phyloP scores from a whole-genome alignment of 2,113 vertebrate genomes.

The Corynorhinus townsendii region DNA sequence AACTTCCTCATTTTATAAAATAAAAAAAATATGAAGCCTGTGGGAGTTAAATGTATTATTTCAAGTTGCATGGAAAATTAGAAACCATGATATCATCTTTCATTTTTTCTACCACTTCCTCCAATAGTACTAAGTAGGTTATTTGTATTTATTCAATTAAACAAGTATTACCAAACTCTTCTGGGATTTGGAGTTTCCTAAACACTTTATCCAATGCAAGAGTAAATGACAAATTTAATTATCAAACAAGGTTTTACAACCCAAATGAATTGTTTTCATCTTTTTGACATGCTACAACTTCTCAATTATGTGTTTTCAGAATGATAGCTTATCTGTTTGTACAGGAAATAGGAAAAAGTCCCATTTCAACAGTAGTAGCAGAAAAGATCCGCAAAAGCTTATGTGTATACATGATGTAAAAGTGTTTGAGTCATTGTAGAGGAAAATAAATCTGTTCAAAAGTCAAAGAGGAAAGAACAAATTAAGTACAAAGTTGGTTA shows the following conservation, averaged over 20 bases:
- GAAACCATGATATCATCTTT: background rate
- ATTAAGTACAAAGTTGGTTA: background rate
- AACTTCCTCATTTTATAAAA: background rate
- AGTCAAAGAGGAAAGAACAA: background rate
- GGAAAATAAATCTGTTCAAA: background rate
- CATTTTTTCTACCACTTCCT: background rate
- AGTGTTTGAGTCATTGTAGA: background rate
- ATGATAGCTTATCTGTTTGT: background rate
- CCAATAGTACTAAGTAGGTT: background rate
- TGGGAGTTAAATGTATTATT: background rate
- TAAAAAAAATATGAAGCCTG: background rate
- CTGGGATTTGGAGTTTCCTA: background rate
- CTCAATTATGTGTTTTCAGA: background rate
- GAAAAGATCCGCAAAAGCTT: background rate
- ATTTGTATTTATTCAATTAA: background rate
- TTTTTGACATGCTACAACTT: background rate
- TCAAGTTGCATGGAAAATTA: background rate
- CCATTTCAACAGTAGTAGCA: background rate
- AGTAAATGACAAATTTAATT: background rate
- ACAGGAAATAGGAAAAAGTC: background rate
- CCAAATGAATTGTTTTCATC: background rate
- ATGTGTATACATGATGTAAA: background rate
- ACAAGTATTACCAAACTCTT: background rate
- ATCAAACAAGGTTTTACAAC: background rate
- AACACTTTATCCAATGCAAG: background rate